These are phyloP conservation scores for Rhynchonema sp. DNA, from an alignment of 2,888 invertebrate genomes.

Conservation along the genomic window DNA sequence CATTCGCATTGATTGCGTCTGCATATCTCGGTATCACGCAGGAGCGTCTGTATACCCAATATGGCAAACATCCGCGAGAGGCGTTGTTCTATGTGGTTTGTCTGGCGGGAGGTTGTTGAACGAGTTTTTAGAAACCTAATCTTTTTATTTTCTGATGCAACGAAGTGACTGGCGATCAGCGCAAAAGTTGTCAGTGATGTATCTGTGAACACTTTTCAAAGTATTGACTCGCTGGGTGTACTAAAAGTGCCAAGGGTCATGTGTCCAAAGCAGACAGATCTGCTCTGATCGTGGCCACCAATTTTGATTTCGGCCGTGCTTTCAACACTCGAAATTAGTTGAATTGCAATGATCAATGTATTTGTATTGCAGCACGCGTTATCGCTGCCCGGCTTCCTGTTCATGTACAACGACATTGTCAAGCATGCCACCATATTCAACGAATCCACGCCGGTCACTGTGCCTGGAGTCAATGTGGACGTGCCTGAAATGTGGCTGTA, in stretches of 20 bases:
- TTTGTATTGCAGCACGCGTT: conserved; percentile 44
- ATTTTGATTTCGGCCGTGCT: no score
- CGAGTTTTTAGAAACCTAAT: neutral
- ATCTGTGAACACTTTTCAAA: no score
- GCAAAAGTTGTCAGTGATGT: no score
- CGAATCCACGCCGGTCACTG: conserved; percentile 24
- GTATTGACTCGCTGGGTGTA: no score
- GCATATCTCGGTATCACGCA: conserved; percentile 46
- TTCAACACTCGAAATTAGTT: no score
- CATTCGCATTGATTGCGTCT: conserved; percentile 69
- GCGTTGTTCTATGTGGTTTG: conserved; percentile 36
- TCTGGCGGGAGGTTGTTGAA: conserved; percentile 1
- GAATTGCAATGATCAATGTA: no score
- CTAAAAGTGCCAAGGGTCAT: no score
- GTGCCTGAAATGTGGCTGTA: conserved; percentile 57
- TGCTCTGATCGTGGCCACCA: no score
- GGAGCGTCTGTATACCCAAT: conserved; percentile 32
- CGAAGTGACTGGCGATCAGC: no score
- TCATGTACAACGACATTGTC: conserved; percentile 54
- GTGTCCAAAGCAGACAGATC: no score
- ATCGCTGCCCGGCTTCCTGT: conserved; percentile 67
- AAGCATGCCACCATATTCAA: conserved; percentile 54
- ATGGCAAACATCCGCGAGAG: conserved; percentile 69
- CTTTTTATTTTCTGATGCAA: conserved; percentile 4
- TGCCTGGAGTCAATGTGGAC: conserved; percentile 32